Conservation (phyloP, 92 coral and sea anemone genomes). For the Epizoanthus rinbou region DNA sequence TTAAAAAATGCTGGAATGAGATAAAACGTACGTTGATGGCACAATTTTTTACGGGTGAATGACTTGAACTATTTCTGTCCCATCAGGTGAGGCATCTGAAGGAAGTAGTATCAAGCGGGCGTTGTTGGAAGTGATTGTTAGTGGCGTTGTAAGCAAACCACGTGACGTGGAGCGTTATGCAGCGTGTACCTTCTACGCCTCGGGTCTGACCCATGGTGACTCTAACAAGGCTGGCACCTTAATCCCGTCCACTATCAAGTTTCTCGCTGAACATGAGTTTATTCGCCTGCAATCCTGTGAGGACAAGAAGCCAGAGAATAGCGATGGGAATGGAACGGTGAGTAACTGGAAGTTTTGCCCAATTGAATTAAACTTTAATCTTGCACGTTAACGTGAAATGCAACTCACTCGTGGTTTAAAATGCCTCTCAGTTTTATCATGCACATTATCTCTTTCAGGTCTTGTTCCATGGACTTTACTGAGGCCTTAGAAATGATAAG, state of each 20-base stretch:
- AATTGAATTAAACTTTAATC: too few relatives aligned
- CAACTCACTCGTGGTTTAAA: too few relatives aligned
- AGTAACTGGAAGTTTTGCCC: neutral
- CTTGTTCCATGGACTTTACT: too few relatives aligned
- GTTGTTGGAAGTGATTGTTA: slow-evolving; percentile 92
- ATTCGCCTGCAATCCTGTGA: slow-evolving; percentile 74
- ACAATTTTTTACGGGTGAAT: too few relatives aligned
- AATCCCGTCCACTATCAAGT: slow-evolving; percentile 71
- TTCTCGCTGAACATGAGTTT: slow-evolving; percentile 89
- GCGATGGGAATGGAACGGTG: slow-evolving; percentile 38
- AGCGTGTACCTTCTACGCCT: slow-evolving; percentile 92
- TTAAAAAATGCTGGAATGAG: too few relatives aligned
- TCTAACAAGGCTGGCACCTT: slow-evolving; percentile 54
- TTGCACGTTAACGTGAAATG: too few relatives aligned
- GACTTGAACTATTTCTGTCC: neutral
- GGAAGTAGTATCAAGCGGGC: slow-evolving; percentile 94
- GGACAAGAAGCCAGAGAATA: slow-evolving; percentile 48
- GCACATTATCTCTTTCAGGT: too few relatives aligned
- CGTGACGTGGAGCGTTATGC: slow-evolving; percentile 97
- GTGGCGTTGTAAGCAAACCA: slow-evolving; percentile 89
- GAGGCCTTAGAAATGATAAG: too few relatives aligned
- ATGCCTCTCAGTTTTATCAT: too few relatives aligned
- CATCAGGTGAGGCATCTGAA: slow-evolving; percentile 70
- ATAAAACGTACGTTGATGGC: too few relatives aligned
- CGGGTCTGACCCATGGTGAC: slow-evolving; percentile 65